Evolutionary conservation across 35 echinoderm and acorn worm genomes (phyloP), one percentile per base, ranked within the genome.

Genomic region (Holothuria glaberrima): DNA sequence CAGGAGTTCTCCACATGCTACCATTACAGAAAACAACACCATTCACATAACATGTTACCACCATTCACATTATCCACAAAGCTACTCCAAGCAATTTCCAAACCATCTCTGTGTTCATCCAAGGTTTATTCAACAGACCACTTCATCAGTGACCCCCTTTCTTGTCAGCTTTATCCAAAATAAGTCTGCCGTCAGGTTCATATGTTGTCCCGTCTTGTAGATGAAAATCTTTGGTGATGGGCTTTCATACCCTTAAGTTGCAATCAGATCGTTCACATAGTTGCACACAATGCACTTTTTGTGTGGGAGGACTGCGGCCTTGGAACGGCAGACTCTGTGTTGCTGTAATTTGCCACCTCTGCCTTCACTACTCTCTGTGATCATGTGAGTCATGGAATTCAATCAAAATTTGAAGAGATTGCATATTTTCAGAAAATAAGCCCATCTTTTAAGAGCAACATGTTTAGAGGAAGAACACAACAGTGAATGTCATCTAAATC

Each of bases 331-430:
- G 88, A 83, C 13, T 94, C 93, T 16, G 67, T 86, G 14, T 18
- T 20, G 41, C 86, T 92, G 72, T 93, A 90, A 50, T 98, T 91
- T 7, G 94, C 91, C 24, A 98, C 93, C 71, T 98, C 95, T 48
- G 95, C 95, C 65, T 98, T 98, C 9, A 98, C 95, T 6, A 98
- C 95, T 48, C 90, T 31, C 95, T 98, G 92, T 36, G 6, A 58
- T 48, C 4, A 17, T 30, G 28, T 67, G 70, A 94, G 79, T 92
- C 54, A 97, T 74, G 86, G 88, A 70, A 54, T 12, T 56, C 9
- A 45, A 71, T 16, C 46, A 54, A 54, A 14, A 9, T 12, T 17
- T 54, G 50, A 17, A 12, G 16, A 54, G 13, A 5, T 14, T 54
- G 16, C 5, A 54, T 0, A 54, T 54, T 41, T 7, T 41, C 9